phyloP scores from a whole-genome alignment of 2,888 invertebrate genomes.

The Melipona bicolor region DNA sequence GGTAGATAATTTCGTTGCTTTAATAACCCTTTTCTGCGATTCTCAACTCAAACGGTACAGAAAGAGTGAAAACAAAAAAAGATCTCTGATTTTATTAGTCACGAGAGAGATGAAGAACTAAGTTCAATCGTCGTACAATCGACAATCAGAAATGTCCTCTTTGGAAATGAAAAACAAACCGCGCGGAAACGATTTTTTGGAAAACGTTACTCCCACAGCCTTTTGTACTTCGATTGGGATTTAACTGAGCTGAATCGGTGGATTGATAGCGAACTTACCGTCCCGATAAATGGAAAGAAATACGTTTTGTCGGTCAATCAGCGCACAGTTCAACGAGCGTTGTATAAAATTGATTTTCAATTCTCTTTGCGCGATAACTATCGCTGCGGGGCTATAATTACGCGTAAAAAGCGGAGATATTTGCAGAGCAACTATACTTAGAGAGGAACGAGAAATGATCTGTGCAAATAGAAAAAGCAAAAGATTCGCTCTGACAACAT shows the following conservation, averaged over 20 bases:
- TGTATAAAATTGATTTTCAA: constrained; percentile 53
- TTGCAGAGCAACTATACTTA: constrained; percentile 48
- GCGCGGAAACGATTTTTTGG: neutral
- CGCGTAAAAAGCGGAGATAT: constrained; percentile 48
- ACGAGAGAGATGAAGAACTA: neutral
- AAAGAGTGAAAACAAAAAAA: neutral
- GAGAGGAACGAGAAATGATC: constrained; percentile 37
- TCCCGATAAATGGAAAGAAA: constrained; percentile 37
- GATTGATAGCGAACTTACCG: no score
- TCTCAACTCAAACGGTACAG: neutral
- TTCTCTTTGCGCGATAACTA: constrained; percentile 28
- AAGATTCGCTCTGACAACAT: constrained; percentile 6
- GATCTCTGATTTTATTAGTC: neutral
- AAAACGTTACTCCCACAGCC: neutral
- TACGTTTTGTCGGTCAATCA: constrained; percentile 40
- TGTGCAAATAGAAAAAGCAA: constrained; percentile 11
- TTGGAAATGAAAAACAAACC: neutral
- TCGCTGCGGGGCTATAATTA: constrained; percentile 44
- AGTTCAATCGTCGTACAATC: neutral
- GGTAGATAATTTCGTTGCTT: neutral
- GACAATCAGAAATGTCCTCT: no score
- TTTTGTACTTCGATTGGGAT: neutral
- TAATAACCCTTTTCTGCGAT: neutral
- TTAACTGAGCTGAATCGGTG: neutral
- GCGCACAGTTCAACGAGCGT: constrained; percentile 36